Evolutionary conservation across 2,888 invertebrate species (phyloP), one percentile per base, ranked within the genome.

Genomic region (Eupithecia dodoneata): DNA sequence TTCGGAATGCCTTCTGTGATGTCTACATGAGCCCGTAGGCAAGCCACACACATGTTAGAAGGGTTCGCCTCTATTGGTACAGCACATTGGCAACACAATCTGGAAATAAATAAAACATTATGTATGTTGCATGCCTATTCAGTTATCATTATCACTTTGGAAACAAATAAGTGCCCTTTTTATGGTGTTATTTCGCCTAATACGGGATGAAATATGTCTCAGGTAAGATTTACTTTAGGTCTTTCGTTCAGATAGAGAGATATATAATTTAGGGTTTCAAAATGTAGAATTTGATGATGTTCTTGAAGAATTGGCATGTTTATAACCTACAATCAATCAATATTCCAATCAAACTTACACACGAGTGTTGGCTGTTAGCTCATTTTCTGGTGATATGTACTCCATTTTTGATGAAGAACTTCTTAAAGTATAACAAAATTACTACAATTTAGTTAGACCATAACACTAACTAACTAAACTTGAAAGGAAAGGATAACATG

Each of bases 1-100:
- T 99, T 99, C 0, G 99, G 99, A 89, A 99, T 99, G 47, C 97
- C 98, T 88, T 98, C 99, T 2, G 99, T 98, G 76, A 99, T 99
- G 88, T 99, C 99, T 4, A 99, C 97, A 87, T 98, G 97, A 52
- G 98, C 97, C 66, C 99, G 96, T 59, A 99, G 92, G 92, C 99
- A 99, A 41, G 97, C 97, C 1, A 99, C 98, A 92, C 99, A 99
- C 98, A 99, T 99, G 92, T 99, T 99, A 0, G 99, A 97, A 3
- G 99, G 98, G 95, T 99, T 99, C 49, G 99, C 98, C 85, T 98
- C 97, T 76, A 99, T 99, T 41, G 96, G 94, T 15, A 97, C 96
- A 13, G 99, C 99, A 95, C 99, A 99, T 91, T 99, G 97, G 88
- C 99, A 99, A 90, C 99, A 99, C 86, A 98, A 96, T 91, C 97